Evolutionary conservation across 2,113 vertebrate species (phyloP), one percentile per base, ranked within the genome.

Genomic region (Pelecanoides urinatrix): DNA sequence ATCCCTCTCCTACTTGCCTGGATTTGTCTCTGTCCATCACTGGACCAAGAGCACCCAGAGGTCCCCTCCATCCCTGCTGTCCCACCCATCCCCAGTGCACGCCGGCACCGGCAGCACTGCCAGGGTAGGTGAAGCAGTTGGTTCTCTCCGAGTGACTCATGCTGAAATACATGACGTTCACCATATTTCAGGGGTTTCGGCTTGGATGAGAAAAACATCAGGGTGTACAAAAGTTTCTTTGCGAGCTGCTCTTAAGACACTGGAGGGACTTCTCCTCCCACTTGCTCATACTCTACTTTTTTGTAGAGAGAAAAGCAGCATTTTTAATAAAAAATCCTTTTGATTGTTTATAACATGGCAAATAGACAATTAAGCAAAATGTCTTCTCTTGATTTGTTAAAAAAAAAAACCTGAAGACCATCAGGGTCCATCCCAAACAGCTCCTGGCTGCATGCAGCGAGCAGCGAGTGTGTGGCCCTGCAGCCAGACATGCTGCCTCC

Each of bases 171-270:
- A 94, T 85, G 93, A 92, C 5, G 32, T 88, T 94, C 75, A 53
- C 75, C 16, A 1, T 85, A 82, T 95, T 95, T 96, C 89, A 96
- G 62, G 56, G 66, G 66, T 96, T 95, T 92, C 10, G 10, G 65
- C 72, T 66, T 38, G 59, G 50, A 77, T 76, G 92, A 94, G 71
- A 77, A 88, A 91, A 96, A 92, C 92, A 94, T 62, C 63, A 84
- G 87, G 73, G 74, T 1, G 0, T 85, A 85, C 81, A 63, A 91
- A 92, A 91, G 72, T 89, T 94, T 88, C 88, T 83, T 79, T 50
- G 19, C 0, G 0, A 92, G 44, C 66, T 80, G 47, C n/a, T 89
- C 50, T 81, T 63, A 55, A 89, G 91, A 61, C 21, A 63, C 40
- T 55, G 58, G 36, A 76, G 36, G 44, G 40, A 81, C 11, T 89